Evolutionary conservation across 2,113 vertebrate species (phyloP), one percentile per base, ranked within the genome.

Genomic region (Oreochromis spilurus): DNA sequence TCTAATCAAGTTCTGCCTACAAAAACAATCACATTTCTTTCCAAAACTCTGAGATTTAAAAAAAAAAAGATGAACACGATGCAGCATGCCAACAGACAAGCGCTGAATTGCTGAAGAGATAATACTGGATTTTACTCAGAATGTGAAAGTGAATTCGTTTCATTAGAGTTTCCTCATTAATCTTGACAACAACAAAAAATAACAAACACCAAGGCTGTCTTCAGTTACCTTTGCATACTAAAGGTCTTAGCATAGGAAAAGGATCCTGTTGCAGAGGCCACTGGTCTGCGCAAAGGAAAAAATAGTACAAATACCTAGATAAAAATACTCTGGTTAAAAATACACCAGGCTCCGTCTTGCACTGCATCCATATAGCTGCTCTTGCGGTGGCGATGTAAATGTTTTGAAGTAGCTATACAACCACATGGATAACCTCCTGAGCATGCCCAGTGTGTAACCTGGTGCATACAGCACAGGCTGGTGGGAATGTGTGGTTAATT

Each of bases 321-420:
- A 87, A 94, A 95, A 95, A 96, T 95, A 94, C 86, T 84, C 65
- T 3, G 48, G 78, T 87, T 91, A 89, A 90, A 93, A 94, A 94
- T 94, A 95, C 83, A 87, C 75, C 34, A 1, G 65, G 70, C n/a
- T 57, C 48, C 31, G 7, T 21, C 34, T 1, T 72, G 19, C 65
- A 21, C 11, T 90, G 75, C 91, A 91, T 88, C 90, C 70, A 72
- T 40, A 81, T 54, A 31, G 88, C 78, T 62, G 75, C 60, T 45
- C 70, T 82, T 58, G 34, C 19, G 43, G 65, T 54, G 83, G 89
- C 21, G 29, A 83, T 70, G 81, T 86, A 72, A 86, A 89, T 86
- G 79, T 91, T 94, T 88, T 72, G 50, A 81, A 78, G 78, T 19
- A 26, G 67, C 86, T 81, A 26, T 21, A 65, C 54, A 24, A 12